Evolutionary conservation across 1,140 invertebrate genomes (phyloP).

Genomic region (Solen grandis): DNA sequence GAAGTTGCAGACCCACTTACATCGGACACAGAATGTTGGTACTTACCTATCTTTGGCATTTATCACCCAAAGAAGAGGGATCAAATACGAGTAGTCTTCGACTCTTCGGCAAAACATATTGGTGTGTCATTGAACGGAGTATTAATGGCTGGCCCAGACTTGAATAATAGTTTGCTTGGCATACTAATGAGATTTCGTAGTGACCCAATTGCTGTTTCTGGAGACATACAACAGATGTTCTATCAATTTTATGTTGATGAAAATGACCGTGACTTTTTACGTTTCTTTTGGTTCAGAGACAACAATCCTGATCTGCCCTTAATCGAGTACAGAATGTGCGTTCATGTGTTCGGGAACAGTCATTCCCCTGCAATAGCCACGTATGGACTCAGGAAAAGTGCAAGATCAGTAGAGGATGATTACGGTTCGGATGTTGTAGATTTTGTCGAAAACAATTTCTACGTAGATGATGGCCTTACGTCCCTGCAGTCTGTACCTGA

Average conservation of each 20-base stretch:
- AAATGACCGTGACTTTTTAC: conserved; percentile 34
- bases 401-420: background rate
- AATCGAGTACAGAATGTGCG: conserved; percentile 54
- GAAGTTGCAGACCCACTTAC: conserved; percentile 14
- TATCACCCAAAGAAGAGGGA: background rate
- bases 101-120: background rate
- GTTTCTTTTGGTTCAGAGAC: conserved; percentile 40
- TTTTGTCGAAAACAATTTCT: conserved; percentile 54
- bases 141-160: background rate
- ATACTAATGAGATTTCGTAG: background rate
- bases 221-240: conserved; percentile 44
- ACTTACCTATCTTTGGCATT: conserved; percentile 37
- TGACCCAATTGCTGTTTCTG: background rate
- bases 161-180: background rate
- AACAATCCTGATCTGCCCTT: background rate
- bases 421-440: conserved; percentile 20
- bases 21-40: conserved; percentile 44
- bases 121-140: background rate
- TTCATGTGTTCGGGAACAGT: conserved; percentile 57
- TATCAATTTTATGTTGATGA: conserved; percentile 24
- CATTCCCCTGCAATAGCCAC: conserved; percentile 53
- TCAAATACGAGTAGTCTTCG: conserved; percentile 32
- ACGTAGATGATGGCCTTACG: conserved; percentile 12
- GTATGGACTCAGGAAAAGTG: conserved; percentile 37
- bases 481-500: background rate